Percentiles rank a stretch among this genome's conserved stretches.
phyloP scores from a whole-genome alignment of 2,797 vertebrate species.

The Rallus crepitans region DNA sequence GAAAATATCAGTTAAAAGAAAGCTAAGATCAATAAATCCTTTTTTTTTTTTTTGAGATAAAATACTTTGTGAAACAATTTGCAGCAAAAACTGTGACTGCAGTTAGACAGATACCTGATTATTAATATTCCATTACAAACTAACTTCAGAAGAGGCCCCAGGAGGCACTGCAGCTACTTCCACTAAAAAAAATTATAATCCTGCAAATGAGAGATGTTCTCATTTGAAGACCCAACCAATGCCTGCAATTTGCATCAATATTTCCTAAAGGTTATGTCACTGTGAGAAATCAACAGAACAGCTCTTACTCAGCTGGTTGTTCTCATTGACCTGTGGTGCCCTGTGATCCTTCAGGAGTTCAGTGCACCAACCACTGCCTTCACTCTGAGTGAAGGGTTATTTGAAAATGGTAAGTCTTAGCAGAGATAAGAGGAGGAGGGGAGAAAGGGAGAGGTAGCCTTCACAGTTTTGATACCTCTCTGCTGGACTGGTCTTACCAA shows the following conservation, averaged over 20 bases:
- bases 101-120: background rate
- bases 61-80: background rate
- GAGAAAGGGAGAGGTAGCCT: too few relatives aligned
- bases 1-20: background rate
- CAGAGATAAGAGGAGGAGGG: background rate
- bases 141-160: background rate
- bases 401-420: background rate
- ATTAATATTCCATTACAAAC: background rate
- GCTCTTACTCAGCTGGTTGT: background rate
- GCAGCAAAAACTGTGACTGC: background rate
- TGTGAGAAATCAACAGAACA: conserved; percentile 9
- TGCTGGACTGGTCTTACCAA: background rate
- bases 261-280: background rate
- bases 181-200: background rate
- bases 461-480: background rate
- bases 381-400: background rate
- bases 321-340: background rate
- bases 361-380: background rate
- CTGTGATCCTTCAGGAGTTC: background rate
- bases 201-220: background rate
- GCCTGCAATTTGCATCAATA: background rate
- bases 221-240: background rate
- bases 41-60: background rate
- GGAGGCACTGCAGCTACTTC: background rate
- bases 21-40: background rate